A percentile compares a stretch with the other conserved stretches of the same genome.
Evolutionary conservation across 2,113 vertebrate species (phyloP).

Genomic region (Leptocoma aspasia): DNA sequence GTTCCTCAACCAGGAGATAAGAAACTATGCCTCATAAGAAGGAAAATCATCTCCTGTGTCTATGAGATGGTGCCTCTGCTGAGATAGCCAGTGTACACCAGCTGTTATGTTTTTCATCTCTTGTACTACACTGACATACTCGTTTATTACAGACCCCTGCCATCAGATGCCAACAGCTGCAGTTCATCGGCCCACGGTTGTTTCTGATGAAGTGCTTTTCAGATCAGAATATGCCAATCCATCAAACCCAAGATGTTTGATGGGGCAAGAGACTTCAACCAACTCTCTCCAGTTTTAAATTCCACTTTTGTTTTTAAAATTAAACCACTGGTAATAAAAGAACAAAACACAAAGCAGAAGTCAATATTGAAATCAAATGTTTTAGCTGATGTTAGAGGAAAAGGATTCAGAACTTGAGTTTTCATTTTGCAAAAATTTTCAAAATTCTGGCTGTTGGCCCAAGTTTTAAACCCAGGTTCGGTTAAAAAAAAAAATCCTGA

Average conservation of each 20-base stretch:
- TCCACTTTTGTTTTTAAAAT: conserved; percentile 47
- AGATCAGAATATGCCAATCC: conserved; percentile 12
- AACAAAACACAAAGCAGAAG: not conserved
- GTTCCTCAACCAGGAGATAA: not conserved
- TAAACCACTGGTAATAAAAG: conserved; percentile 27
- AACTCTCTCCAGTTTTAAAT: conserved; percentile 15
- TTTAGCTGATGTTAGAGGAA: conserved; percentile 31
- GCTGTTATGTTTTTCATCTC: not conserved
- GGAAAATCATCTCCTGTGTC: not conserved
- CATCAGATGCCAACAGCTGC: conserved; percentile 27
- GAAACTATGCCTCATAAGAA: not conserved
- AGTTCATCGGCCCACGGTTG: not conserved
- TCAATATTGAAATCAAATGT: conserved; percentile 43
- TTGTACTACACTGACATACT: not conserved
- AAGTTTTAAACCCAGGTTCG: conserved; percentile 52
- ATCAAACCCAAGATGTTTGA: not conserved
- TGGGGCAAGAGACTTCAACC: not conserved
- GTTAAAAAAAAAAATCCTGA: conserved; percentile 39
- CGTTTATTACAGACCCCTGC: not conserved
- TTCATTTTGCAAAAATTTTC: conserved; percentile 40
- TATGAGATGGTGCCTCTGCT: not conserved
- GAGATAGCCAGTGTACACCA: not conserved
- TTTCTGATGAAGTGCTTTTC: conserved; percentile 25
- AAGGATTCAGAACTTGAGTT: conserved; percentile 26
- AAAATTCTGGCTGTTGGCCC: conserved; percentile 53